Conservation (phyloP, 35 echinoderm and acorn worm genomes). For the Nesometra sesokonis region DNA sequence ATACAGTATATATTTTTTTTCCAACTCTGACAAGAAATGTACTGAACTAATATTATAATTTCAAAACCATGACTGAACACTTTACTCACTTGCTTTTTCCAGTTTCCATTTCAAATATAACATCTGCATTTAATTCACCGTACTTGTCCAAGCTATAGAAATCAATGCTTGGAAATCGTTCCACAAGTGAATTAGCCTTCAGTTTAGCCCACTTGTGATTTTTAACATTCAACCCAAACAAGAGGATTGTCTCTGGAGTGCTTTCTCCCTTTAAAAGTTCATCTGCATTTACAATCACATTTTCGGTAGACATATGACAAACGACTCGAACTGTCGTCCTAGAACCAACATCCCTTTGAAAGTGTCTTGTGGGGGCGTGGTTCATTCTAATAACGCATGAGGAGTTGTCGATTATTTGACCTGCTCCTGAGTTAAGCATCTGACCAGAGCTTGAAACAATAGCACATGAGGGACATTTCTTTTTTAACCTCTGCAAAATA, state of each 20-base stretch:
- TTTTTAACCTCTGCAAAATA: constrained; percentile 11
- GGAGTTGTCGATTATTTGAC: constrained; percentile 52
- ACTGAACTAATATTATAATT: too few relatives aligned
- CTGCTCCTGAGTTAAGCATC: constrained; percentile 42
- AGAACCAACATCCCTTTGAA: constrained; percentile 54
- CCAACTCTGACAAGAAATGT: too few relatives aligned
- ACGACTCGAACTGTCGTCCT: constrained; percentile 56
- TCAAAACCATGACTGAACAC: too few relatives aligned
- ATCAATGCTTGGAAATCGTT: constrained; percentile 36
- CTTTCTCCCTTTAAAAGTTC: not conserved
- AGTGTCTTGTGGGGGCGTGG: constrained; percentile 54
- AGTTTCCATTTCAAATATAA: constrained; percentile 75
- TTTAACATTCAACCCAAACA: constrained; percentile 56
- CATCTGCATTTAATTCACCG: constrained; percentile 63
- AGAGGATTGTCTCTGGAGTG: constrained; percentile 54
- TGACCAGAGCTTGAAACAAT: constrained; percentile 78
- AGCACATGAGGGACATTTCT: constrained; percentile 57
- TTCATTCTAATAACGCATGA: constrained; percentile 96
- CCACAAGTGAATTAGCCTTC: constrained; percentile 42
- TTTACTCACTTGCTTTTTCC: constrained; percentile 72
- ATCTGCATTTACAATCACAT: not conserved
- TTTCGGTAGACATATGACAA: not conserved
- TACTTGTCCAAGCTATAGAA: constrained; percentile 67
- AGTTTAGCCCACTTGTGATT: constrained; percentile 47
- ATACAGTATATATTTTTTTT: constrained; percentile 13